Conservation (phyloP, 2,888 invertebrate species). For the Stegophylla sp. region DNA sequence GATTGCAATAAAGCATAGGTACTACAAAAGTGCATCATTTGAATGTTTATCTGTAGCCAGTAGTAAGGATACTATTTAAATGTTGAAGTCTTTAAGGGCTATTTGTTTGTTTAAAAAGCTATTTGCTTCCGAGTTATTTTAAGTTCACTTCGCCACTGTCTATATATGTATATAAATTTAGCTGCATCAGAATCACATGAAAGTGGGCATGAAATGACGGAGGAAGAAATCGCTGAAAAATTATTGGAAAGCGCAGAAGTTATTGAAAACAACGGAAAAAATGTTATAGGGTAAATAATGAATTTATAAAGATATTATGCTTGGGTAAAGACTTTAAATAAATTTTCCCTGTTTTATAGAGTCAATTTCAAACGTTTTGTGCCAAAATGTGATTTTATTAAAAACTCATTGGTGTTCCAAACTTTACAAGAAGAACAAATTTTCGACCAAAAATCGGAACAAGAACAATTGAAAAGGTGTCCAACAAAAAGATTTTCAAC, state of each 20-base stretch:
- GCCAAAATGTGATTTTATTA: slow-evolving; percentile 72
- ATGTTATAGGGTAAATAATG: slow-evolving; percentile 71
- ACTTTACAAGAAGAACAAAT: slow-evolving; percentile 69
- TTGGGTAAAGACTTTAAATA: no score
- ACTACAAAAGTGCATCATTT: no score
- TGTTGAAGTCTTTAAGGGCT: no score
- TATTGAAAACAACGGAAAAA: slow-evolving; percentile 72
- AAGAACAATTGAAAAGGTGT: slow-evolving; percentile 64
- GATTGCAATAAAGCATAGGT: no score
- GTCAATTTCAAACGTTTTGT: slow-evolving; percentile 76
- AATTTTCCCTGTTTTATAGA: slow-evolving; percentile 65
- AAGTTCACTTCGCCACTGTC: no score
- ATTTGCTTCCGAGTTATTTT: no score
- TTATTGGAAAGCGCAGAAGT: slow-evolving; percentile 76
- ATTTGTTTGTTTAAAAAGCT: no score
- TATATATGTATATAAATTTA: no score
- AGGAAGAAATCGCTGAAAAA: slow-evolving; percentile 73
- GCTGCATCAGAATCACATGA: slow-evolving; percentile 24
- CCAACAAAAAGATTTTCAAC: slow-evolving; percentile 74
- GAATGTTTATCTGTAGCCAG: no score
- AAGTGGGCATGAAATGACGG: slow-evolving; percentile 67
- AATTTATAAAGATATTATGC: slow-evolving; percentile 3
- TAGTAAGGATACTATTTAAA: no score
- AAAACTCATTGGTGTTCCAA: slow-evolving; percentile 74
- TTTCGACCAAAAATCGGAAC: slow-evolving; percentile 67